These are phyloP conservation scores for Tragelaphus strepsiceros DNA, from an alignment of 2,113 vertebrate genomes.

Conservation along the genomic window DNA sequence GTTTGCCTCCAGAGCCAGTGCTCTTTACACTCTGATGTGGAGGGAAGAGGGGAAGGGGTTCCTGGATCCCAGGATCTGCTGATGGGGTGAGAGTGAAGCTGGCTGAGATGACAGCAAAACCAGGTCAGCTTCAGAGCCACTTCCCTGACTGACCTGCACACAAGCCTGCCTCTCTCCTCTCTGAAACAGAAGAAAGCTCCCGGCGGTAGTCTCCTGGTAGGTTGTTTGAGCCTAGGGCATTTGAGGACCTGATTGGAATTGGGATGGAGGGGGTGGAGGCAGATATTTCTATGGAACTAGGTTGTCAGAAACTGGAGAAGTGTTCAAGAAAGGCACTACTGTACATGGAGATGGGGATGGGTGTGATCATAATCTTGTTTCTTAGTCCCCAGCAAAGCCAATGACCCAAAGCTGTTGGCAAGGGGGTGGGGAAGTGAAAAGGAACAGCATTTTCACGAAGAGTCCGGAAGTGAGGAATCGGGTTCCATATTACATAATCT, in stretches of 20 bases:
- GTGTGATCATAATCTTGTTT: background rate
- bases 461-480: conserved; percentile 2
- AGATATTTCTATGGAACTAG: background rate
- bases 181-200: background rate
- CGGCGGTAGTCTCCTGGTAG: background rate
- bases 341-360: background rate
- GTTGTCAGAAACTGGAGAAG: background rate
- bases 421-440: background rate
- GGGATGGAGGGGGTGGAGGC: background rate
- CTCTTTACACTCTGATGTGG: background rate
- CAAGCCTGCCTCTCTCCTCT: too few relatives aligned
- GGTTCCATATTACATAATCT: conserved; percentile 29
- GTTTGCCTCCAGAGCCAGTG: background rate
- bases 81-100: background rate
- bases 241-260: background rate
- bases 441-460: background rate
- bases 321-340: background rate
- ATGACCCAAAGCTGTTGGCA: background rate
- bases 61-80: background rate
- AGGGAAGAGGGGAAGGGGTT: background rate
- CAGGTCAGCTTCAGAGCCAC: background rate
- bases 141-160: background rate
- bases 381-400: background rate
- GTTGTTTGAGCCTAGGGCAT: background rate
- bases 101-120: background rate